Evolutionary conservation across 2,797 vertebrate species (phyloP), one percentile per base, ranked within the genome.

Genomic region (Cyprinodon diabolis): DNA sequence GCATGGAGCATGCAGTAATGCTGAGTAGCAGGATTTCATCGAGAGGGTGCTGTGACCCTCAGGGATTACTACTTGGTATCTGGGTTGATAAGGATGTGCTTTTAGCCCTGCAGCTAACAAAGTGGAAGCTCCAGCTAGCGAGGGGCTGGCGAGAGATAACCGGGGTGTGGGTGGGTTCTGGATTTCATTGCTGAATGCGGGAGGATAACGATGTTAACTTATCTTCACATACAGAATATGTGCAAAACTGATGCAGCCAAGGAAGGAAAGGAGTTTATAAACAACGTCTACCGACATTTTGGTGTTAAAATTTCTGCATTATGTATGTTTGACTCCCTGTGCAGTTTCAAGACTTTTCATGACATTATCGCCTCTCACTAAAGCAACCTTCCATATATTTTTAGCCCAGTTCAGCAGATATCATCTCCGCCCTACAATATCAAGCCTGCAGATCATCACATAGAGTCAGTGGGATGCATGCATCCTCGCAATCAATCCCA

Each of bases 11-110:
- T 30, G 10, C 19, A 52, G 60, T 77, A 86, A 78, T 77, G 88
- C 89, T 86, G 89, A 90, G 80, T 81, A 74, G 85, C 10, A 73
- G 83, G 77, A 85, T 84, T 87, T 84, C 72, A 84, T 55, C 1
- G 13, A 70, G 77, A 71, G 79, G 75, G 72, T 49, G 71, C 13
- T 72, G 69, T 17, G 86, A 79, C 76, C 90, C 88, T 81, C 47
- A 0, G 86, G 84, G 85, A 87, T 37, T 51, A 23, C 12, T 35
- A 56, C 60, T 73, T 35, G 21, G 48, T 83, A 89, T 90, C 84
- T 75, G 78, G 71, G 71, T 65, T 79, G 84, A 84, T 87, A 82
- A 84, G 70, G 72, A 55, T 77, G 62, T 10, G 35, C 78, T 82
- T 76, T 80, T 30, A 30, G 81, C 84, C 89, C 87, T 56, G 54